Conservation (phyloP, 2,888 invertebrate genomes). For the Diarsia rubi region DNA sequence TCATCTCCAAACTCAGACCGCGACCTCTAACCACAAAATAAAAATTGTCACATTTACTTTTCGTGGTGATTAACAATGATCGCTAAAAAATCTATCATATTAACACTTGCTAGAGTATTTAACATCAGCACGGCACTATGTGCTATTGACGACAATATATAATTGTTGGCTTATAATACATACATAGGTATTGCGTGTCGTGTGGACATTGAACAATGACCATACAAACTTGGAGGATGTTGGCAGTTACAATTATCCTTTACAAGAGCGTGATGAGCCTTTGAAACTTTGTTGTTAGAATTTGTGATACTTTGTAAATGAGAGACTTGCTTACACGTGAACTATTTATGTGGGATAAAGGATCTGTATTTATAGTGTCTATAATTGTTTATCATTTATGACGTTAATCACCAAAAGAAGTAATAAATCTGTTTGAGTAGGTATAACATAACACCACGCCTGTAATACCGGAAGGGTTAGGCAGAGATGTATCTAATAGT, state of each 20-base stretch:
- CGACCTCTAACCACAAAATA: conserved; percentile 60
- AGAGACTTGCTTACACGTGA: conserved; percentile 14
- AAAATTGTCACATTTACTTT: conserved; percentile 76
- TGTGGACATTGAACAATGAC: conserved; percentile 54
- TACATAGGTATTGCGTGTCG: conserved; percentile 55
- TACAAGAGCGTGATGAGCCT: conserved; percentile 56
- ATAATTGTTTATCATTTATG: conserved; percentile 6
- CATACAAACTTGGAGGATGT: conserved; percentile 56
- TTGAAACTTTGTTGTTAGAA: conserved; percentile 44
- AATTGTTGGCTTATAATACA: conserved; percentile 69
- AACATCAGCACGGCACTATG: conserved; percentile 41
- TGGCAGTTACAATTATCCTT: conserved; percentile 55
- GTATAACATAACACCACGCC: not conserved
- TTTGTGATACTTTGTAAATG: conserved; percentile 40
- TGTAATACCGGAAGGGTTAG: too few relatives aligned
- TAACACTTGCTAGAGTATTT: conserved; percentile 64
- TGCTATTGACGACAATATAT: conserved; percentile 68
- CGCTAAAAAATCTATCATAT: conserved; percentile 72
- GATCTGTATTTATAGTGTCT: conserved; percentile 23
- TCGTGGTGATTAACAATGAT: conserved; percentile 80
- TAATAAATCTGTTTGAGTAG: not conserved
- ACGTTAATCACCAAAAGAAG: not conserved
- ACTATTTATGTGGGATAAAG: conserved; percentile 23
- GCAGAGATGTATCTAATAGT: too few relatives aligned
- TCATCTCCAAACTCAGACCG: conserved; percentile 47